Percentiles rank a stretch among this genome's conserved stretches.
phyloP scores from a whole-genome alignment of 2,888 invertebrate species.

The Mongoloraphidia duomilia region DNA sequence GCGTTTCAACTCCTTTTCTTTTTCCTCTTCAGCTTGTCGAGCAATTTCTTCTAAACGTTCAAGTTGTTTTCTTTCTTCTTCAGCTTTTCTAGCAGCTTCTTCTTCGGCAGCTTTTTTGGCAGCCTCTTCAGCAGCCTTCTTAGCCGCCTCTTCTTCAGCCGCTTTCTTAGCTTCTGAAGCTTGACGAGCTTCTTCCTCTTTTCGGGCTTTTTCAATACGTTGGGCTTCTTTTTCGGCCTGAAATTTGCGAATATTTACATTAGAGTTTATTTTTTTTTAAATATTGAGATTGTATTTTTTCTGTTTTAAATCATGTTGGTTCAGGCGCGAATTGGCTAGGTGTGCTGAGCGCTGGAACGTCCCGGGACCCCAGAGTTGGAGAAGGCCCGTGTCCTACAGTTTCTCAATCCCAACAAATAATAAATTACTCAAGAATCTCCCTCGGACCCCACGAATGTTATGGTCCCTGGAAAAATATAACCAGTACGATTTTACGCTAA shows the following conservation, averaged over 20 bases:
- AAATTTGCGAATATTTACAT: not conserved
- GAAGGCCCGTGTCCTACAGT: no score
- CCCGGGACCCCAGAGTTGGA: no score
- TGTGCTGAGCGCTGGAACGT: no score
- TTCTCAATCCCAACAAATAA: no score
- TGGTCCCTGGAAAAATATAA: no score
- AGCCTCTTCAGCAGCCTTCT: constrained; percentile 10
- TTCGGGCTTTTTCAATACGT: constrained; percentile 18
- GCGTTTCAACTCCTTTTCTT: constrained; percentile 50
- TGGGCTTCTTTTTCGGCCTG: constrained; percentile 26
- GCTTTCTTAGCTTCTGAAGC: constrained; percentile 24
- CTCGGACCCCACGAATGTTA: no score
- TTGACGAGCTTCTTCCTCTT: constrained; percentile 23
- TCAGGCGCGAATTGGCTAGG: no score
- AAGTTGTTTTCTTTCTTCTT: constrained; percentile 38
- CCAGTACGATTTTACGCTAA: no score
- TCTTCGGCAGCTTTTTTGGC: constrained; percentile 5
- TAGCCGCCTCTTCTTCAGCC: constrained; percentile 19
- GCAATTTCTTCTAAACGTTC: constrained; percentile 42
- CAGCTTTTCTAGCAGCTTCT: constrained; percentile 23
- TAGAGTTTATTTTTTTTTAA: no score
- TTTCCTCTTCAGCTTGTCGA: constrained; percentile 45
- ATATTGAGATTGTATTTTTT: no score
- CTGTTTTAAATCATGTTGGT: no score
- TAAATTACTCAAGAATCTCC: no score